Conservation (phyloP, 2,797 vertebrate species). For the Pangasius sanitwongsei region DNA sequence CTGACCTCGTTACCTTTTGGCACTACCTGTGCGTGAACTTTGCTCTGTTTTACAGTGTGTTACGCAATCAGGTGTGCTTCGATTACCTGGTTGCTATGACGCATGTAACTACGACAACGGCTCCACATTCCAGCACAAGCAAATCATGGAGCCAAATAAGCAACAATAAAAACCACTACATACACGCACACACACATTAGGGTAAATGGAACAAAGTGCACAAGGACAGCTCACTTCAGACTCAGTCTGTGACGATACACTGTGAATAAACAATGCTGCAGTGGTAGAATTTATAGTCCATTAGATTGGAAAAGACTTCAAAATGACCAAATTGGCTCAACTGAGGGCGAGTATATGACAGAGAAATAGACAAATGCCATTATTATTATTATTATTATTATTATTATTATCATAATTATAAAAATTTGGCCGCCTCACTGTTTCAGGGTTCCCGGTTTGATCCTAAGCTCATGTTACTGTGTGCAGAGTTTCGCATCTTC, state of each 20-base stretch:
- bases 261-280: background rate
- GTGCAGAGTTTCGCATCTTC: background rate
- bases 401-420: too few species aligned
- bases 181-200: background rate
- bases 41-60: conserved; percentile 8
- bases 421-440: background rate
- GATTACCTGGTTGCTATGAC: conserved; percentile 23
- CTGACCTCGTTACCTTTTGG: conserved; percentile 3
- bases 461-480: background rate
- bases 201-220: background rate
- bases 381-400: background rate
- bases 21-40: conserved; percentile 10
- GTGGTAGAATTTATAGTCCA: background rate
- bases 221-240: background rate
- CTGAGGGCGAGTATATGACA: background rate
- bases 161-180: conserved; percentile 12
- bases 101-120: background rate
- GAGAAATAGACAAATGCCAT: background rate
- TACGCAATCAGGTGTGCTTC: conserved; percentile 3
- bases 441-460: background rate
- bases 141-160: conserved; percentile 1
- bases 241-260: background rate
- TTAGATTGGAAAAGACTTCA: background rate
- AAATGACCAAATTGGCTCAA: background rate
- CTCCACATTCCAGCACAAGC: conserved; percentile 11